phyloP scores from a whole-genome alignment of 2,797 vertebrate species.

The Poliocrania exsul region DNA sequence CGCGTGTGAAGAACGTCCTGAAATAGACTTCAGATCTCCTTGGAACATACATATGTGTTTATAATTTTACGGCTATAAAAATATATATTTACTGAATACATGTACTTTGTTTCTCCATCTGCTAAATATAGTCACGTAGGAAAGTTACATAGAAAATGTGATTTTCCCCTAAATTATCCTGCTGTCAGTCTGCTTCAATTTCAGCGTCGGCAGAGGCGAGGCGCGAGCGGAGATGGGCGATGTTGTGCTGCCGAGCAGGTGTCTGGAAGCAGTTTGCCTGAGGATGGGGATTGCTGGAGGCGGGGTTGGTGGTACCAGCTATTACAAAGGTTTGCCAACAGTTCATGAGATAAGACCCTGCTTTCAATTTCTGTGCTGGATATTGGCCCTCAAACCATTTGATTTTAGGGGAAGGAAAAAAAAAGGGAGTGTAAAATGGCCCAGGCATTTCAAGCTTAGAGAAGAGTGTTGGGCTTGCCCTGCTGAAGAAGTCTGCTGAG shows the following conservation, averaged over 20 bases:
- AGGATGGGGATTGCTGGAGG: conserved; percentile 9
- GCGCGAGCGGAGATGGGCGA: not conserved
- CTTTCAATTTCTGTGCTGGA: not conserved
- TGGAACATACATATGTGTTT: conserved; percentile 57
- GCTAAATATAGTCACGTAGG: conserved; percentile 60
- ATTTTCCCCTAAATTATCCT: conserved; percentile 40
- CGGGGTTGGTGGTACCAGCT: conserved; percentile 1
- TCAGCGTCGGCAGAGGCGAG: not conserved
- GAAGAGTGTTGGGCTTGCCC: not conserved
- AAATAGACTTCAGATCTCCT: conserved; percentile 39
- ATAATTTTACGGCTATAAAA: conserved; percentile 54
- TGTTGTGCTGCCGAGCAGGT: not conserved
- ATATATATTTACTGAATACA: conserved; percentile 63
- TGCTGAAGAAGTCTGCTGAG: not conserved
- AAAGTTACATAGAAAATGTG: conserved; percentile 48
- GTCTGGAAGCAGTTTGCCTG: conserved; percentile 56
- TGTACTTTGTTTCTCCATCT: conserved; percentile 48
- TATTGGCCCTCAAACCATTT: not conserved
- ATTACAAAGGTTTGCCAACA: not conserved
- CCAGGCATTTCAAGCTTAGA: not conserved
- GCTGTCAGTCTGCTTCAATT: conserved; percentile 50
- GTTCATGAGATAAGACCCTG: not conserved
- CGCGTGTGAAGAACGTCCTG: conserved; percentile 15
- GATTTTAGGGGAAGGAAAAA: not conserved
- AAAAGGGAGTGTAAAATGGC: not conserved